Evolutionary conservation across 1,140 invertebrate genomes (phyloP), one percentile per base, ranked within the genome.

Genomic region (Temnothorax longispinosus): DNA sequence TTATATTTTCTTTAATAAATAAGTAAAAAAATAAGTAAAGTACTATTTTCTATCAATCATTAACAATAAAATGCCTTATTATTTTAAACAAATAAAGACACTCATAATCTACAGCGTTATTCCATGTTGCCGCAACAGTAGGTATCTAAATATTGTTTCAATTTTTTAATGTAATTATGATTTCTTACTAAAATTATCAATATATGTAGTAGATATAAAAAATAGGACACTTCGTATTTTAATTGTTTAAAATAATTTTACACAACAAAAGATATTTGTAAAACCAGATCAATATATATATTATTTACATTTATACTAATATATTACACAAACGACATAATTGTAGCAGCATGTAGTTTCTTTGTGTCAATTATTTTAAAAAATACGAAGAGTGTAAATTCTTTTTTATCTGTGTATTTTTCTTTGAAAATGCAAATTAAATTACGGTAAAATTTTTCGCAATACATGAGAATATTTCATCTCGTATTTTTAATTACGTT

Each of bases 401-500:
- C 27, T 32, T 69, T 10, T 21, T 44, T n/a, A 65, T n/a, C 35
- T 41, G 11, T 8, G 62, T 32, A 11, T n/a, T 77, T 44, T 27
- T 62, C 21, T 44, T 32, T 35, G 7, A 64, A 77, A 64, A n/a
- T 27, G 32, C 10, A 21, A 47, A 58, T 74, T 47, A 60, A 74
- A 60, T 82, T 21, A 47, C 15, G 15, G 6, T n/a, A 72, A 44
- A 38, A 44, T 44, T 35, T 58, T 72, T 72, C 6, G 1, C 35
- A 74, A 47, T 54, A 21, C 13, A 58, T 21, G 2, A 35, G 18
- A 74, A 60, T 50, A 60, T 74, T 82, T 47, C n/a, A 82, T 50
- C 47, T 60, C 50, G 32, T 35, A 69, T 38, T 80, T 65, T 67
- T 54, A 47, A 72, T 72, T 81, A 38, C 38, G 27, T 60, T 62